These are phyloP conservation scores for Tenthredo livida DNA, from an alignment of 2,888 invertebrate genomes.

Conservation along the genomic window DNA sequence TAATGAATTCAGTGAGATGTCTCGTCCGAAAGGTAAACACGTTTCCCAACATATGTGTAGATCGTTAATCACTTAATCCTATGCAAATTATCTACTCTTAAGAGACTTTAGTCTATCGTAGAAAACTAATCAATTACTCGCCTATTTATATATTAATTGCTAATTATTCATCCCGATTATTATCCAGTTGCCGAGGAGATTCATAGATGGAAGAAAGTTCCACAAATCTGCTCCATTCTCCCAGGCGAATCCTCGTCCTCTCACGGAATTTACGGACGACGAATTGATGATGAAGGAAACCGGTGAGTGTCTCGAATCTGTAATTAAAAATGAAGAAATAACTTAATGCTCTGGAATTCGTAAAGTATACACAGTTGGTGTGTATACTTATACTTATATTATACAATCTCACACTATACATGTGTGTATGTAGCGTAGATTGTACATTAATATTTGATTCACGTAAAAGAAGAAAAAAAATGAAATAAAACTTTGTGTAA, in stretches of 20 bases:
- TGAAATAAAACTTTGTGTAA: background rate
- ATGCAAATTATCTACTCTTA: background rate
- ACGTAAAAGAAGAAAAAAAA: background rate
- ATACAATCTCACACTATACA: background rate
- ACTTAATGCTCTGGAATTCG: background rate
- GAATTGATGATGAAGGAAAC: conserved; percentile 95
- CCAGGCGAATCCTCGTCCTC: conserved; percentile 80
- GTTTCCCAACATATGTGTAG: background rate
- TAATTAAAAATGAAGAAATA: conserved; percentile 15
- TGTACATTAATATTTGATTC: background rate
- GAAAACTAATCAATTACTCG: background rate
- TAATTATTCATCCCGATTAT: conserved; percentile 22
- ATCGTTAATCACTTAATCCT: background rate
- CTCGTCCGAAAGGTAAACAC: conserved; percentile 7
- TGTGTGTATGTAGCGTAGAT: background rate
- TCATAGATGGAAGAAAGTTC: conserved; percentile 61
- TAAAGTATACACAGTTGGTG: background rate
- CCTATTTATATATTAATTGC: background rate
- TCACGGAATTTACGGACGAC: conserved; percentile 93
- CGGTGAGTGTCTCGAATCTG: conserved; percentile 81
- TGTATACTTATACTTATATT: no score
- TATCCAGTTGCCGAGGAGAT: conserved; percentile 62
- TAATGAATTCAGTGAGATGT: conserved; percentile 29
- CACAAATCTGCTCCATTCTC: conserved; percentile 61
- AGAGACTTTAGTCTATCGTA: background rate